Evolutionary conservation across 2,797 vertebrate species (phyloP), one percentile per base, ranked within the genome.

Genomic region (Morus bassanus): DNA sequence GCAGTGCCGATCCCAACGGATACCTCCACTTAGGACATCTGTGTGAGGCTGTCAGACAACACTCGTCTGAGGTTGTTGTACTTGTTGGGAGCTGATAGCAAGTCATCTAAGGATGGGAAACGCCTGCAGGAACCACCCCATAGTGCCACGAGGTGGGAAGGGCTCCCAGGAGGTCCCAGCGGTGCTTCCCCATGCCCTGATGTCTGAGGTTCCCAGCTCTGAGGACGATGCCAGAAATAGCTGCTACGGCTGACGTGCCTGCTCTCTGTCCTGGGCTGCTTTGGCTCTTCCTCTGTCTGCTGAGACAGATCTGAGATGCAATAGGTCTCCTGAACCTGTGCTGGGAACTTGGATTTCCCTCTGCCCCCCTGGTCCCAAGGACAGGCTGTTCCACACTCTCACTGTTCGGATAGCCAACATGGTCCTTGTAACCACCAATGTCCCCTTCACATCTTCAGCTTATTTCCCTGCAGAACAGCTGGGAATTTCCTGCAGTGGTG

Each of bases 361-460:
- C 31, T 63, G 25, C 19, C 27, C 12, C 10, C 28, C 13, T 3
- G 0, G 22, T 46, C 48, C 76, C 27, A 35, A 53, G 53, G 33
- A 50, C 67, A 53, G 56, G 11, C 16, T 30, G 33, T 22, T 61
- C 60, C 60, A 24, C 16, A 5, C 17, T 0, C 0, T 41, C 77
- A 17, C 19, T 2, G 2, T 31, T 56, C 0, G 0, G 35, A 41
- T 16, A 63, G 18, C 18, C 65, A 63, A 1, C 0, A 0, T 2
- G 24, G 13, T 48, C 39, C 30, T 54, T 39, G n/a, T 50, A 53
- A 30, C 54, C 56, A 48, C 24, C 16, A 0, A 13, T 7, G n/a
- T 75, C 35, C 35, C 43, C 51, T 88, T 67, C 37, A 10, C 22
- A n/a, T 50, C 79, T 82, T 43, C 56, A 78, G 39, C 69, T 88